phyloP scores from a whole-genome alignment of 2,888 invertebrate species.

The Octonoba sinensis region DNA sequence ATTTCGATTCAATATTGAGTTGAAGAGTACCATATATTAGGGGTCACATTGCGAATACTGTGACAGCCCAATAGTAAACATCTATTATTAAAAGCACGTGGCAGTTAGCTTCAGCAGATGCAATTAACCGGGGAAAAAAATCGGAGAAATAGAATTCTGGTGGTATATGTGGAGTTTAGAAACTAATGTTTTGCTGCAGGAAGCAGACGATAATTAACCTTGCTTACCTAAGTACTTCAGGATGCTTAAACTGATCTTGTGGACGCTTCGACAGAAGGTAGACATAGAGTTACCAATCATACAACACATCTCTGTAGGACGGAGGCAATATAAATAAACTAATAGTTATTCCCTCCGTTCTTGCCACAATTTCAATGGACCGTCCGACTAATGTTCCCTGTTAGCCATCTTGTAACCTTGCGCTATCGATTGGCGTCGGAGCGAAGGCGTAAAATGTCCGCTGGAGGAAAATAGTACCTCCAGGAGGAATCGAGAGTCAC shows the following conservation, averaged over 20 bases:
- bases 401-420: conserved; percentile 51
- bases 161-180: too few species aligned
- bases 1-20: too few species aligned
- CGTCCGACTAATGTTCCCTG: neutral
- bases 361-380: neutral
- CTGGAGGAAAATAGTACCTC: neutral
- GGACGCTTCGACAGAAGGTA: conserved; percentile 49
- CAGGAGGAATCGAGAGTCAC: neutral
- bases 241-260: conserved; percentile 28
- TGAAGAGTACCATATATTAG: too few species aligned
- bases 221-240: conserved; percentile 17
- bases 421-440: conserved; percentile 33
- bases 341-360: conserved; percentile 13
- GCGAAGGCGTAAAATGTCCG: neutral
- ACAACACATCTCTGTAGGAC: conserved; percentile 46
- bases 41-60: too few species aligned
- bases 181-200: neutral
- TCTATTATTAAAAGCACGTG: too few species aligned
- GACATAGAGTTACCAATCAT: conserved; percentile 47
- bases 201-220: neutral
- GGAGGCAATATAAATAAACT: conserved; percentile 45
- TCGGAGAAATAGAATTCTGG: too few species aligned
- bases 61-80: too few species aligned
- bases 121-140: too few species aligned
- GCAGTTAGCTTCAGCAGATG: too few species aligned